Percentiles rank a stretch among this genome's conserved stretches.
phyloP scores from a whole-genome alignment of 2,113 vertebrate genomes.

The Lycocorax pyrrhopterus region DNA sequence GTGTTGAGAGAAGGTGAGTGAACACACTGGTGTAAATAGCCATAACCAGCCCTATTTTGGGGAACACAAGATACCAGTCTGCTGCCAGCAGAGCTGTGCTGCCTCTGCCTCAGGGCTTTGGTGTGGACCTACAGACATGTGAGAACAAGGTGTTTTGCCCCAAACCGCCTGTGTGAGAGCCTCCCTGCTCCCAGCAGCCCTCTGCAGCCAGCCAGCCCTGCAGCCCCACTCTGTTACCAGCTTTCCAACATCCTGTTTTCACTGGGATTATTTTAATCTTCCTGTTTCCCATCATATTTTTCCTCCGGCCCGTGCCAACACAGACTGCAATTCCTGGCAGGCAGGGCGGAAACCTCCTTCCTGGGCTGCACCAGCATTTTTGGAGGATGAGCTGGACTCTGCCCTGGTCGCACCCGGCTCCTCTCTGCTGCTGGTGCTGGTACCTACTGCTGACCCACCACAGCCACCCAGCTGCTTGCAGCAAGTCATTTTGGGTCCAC shows the following conservation, averaged over 20 bases:
- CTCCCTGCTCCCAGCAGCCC: background rate
- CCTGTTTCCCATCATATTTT: conserved; percentile 5
- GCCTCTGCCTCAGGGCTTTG: background rate
- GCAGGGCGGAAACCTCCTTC: background rate
- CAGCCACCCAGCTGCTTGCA: fast-evolving
- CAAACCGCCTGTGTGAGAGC: background rate
- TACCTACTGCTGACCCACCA: background rate
- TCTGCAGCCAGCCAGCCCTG: background rate
- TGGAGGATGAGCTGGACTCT: background rate
- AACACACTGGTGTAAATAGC: background rate
- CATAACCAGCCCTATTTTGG: background rate
- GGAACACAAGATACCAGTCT: background rate
- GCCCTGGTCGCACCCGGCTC: fast-evolving
- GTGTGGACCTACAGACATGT: background rate
- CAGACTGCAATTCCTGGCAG: conserved; percentile 3
- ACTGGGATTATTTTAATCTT: background rate
- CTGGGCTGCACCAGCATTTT: background rate
- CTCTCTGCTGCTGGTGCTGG: background rate
- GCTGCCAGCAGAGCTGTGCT: background rate
- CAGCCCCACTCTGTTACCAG: background rate
- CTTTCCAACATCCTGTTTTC: conserved; percentile 13
- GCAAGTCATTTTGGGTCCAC: background rate
- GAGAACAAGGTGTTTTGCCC: background rate
- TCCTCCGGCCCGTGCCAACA: background rate
- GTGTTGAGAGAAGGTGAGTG: background rate